A percentile compares a stretch with the other conserved stretches of the same genome.
phyloP scores from a whole-genome alignment of 2,113 vertebrate genomes.

The Puffinus mauretanicus region DNA sequence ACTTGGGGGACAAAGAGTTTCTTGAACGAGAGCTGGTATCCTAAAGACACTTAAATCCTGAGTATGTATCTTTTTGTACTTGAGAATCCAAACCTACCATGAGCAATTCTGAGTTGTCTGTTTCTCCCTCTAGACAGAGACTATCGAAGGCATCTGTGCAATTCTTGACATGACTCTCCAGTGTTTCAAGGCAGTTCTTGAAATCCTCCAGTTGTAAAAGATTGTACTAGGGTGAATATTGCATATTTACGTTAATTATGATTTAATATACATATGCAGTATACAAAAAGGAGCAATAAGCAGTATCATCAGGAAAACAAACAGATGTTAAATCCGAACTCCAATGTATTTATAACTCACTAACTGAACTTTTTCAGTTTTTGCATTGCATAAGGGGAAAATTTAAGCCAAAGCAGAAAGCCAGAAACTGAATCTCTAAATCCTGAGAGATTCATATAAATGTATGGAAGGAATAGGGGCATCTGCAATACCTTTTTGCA shows the following conservation, averaged over 20 bases:
- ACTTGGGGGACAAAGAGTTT: neutral
- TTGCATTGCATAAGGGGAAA: neutral
- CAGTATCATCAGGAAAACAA: neutral
- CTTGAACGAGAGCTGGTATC: neutral
- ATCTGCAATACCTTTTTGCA: neutral
- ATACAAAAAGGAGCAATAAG: neutral
- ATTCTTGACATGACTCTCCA: constrained; percentile 76
- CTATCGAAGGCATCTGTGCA: constrained; percentile 73
- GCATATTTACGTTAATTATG: neutral
- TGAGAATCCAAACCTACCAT: constrained; percentile 50
- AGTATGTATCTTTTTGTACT: neutral
- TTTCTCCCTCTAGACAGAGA: constrained; percentile 40
- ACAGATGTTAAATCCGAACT: neutral
- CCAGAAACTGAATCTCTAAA: neutral
- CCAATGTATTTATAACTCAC: neutral
- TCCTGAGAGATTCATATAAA: neutral
- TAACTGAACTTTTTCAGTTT: neutral
- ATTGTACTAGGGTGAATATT: constrained; percentile 59
- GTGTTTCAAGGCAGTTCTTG: constrained; percentile 59
- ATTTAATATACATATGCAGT: neutral
- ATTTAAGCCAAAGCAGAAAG: neutral
- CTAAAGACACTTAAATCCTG: neutral
- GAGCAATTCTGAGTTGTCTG: constrained; percentile 49
- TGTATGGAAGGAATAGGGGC: neutral
- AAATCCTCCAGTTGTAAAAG: constrained; percentile 80